A percentile compares a stretch with the other conserved stretches of the same genome.
Evolutionary conservation across 2,797 vertebrate genomes (phyloP).

Genomic region (Poliocrania exsul): DNA sequence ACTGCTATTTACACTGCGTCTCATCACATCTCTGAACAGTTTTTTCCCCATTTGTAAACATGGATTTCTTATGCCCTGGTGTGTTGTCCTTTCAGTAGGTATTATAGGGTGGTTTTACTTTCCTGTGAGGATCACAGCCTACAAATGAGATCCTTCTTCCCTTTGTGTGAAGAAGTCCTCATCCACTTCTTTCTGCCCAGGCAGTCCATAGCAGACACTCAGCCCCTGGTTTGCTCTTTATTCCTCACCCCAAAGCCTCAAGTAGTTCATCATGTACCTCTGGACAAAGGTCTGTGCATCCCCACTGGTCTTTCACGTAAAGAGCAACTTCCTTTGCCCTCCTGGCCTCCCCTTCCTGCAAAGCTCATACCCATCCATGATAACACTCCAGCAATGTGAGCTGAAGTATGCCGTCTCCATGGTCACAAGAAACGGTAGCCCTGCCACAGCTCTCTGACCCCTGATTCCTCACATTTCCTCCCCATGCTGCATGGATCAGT

Average conservation of each 20-base stretch:
- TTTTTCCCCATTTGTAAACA: background rate
- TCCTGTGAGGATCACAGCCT: background rate
- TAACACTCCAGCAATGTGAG: background rate
- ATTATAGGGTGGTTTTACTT: background rate
- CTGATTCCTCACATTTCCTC: background rate
- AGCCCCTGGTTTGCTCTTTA: background rate
- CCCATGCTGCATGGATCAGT: background rate
- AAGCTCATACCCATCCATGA: background rate
- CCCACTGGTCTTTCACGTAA: background rate
- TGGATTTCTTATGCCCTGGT: background rate
- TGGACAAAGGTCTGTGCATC: background rate
- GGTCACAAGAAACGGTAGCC: background rate
- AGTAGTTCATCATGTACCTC: accelerated
- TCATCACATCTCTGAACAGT: background rate
- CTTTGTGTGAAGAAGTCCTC: background rate
- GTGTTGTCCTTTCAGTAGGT: background rate
- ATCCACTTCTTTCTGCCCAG: background rate
- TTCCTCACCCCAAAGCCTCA: background rate
- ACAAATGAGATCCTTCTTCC: background rate
- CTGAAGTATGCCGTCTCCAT: background rate
- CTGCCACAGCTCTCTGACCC: background rate
- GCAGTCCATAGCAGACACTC: background rate
- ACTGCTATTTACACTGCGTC: background rate
- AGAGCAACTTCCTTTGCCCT: background rate
- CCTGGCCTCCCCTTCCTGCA: background rate